These are phyloP conservation scores for Torymus tubicola DNA, from an alignment of 2,888 invertebrate species.

Conservation along the genomic window DNA sequence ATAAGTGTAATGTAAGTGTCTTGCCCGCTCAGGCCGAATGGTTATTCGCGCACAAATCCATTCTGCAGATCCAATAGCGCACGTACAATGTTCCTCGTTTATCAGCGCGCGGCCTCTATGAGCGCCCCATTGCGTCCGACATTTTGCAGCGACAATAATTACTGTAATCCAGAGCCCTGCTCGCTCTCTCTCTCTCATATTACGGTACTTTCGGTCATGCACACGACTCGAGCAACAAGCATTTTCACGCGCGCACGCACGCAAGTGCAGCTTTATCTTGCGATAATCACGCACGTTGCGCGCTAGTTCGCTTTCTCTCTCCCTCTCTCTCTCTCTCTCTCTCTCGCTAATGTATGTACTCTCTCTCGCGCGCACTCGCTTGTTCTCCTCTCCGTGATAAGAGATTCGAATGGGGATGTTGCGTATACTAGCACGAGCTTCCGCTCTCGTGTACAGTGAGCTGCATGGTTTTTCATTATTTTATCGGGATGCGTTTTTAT, in stretches of 20 bases:
- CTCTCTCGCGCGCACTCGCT: too few relatives aligned
- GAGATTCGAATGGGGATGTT: too few relatives aligned
- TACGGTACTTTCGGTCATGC: not conserved
- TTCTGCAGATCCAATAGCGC: not conserved
- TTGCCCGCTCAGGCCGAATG: not conserved
- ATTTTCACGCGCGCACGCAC: constrained; percentile 8
- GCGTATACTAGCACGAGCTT: too few relatives aligned
- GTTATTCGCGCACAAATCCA: constrained; percentile 1
- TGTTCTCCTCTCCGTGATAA: too few relatives aligned
- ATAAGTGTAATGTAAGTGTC: constrained; percentile 35
- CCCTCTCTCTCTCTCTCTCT: too few relatives aligned
- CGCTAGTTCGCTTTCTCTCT: too few relatives aligned
- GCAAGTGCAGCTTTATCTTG: too few relatives aligned
- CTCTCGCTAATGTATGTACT: too few relatives aligned
- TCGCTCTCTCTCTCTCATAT: too few relatives aligned
- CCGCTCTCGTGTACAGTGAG: too few relatives aligned
- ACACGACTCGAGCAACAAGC: not conserved
- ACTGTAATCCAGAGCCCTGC: constrained; percentile 21
- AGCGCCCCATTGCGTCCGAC: constrained; percentile 22
- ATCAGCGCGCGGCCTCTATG: constrained; percentile 6
- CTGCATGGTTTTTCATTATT: not conserved
- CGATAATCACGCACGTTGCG: too few relatives aligned
- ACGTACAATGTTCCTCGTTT: constrained; percentile 20
- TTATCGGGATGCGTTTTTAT: too few relatives aligned
- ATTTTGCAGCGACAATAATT: constrained; percentile 42